phyloP scores from a whole-genome alignment of 2,797 vertebrate species.

The Lutjanus campechanus region DNA sequence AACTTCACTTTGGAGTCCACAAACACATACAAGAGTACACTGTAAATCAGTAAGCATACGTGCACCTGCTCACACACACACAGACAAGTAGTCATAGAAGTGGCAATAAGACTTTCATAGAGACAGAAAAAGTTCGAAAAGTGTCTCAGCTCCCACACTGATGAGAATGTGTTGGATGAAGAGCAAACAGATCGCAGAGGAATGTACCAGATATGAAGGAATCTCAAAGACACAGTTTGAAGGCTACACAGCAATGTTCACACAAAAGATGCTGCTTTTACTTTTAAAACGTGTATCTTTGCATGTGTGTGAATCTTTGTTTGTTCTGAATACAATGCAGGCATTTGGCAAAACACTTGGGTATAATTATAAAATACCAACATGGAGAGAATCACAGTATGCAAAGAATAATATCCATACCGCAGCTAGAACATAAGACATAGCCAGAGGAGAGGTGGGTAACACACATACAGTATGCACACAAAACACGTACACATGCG shows the following conservation, averaged over 20 bases:
- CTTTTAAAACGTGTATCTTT: neutral
- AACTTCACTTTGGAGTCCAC: conserved; percentile 59
- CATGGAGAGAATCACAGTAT: conserved; percentile 22
- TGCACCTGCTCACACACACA: conserved; percentile 31
- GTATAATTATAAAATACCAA: conserved; percentile 32
- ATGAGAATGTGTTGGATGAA: conserved; percentile 64
- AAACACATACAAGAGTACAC: conserved; percentile 45
- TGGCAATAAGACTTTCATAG: conserved; percentile 23
- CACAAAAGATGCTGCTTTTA: conserved; percentile 39
- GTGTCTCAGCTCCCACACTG: conserved; percentile 70
- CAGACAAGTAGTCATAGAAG: neutral
- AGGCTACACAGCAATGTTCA: conserved; percentile 2
- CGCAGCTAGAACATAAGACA: conserved; percentile 19
- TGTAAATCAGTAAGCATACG: conserved; percentile 33
- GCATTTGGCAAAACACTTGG: conserved; percentile 20
- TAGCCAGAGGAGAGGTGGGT: conserved; percentile 17
- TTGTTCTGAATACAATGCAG: conserved; percentile 6
- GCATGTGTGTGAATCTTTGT: conserved; percentile 16
- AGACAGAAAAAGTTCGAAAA: conserved; percentile 43
- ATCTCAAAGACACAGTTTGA: conserved; percentile 47
- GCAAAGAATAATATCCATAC: conserved; percentile 46
- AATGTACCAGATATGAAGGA: conserved; percentile 73
- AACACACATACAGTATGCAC: conserved; percentile 18
- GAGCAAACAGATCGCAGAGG: conserved; percentile 65
- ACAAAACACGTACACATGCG: conserved; percentile 2